Base-by-base conservation (phyloP, 2,797 vertebrate genomes). In the Naso thynnoides region DNA sequence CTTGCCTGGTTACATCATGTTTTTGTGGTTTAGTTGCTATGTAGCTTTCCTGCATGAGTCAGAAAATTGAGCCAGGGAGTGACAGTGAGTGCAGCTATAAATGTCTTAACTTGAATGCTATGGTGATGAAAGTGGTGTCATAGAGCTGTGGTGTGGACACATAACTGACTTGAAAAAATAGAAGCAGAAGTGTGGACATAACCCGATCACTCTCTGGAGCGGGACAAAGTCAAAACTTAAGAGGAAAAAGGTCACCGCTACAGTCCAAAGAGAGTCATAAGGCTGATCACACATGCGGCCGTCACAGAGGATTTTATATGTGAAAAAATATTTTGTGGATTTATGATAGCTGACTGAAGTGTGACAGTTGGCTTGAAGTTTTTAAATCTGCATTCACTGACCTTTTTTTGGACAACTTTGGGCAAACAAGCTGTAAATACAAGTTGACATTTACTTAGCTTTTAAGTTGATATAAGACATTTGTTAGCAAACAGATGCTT, bases 151-250 rank as follows among this genome's bases (percentile, higher is more conserved):
- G 29, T 48, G 29, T 58, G 76, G 76, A 85, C 39, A 61, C 41
- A 57, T 44, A 18, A 23, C 39, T 58, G 58, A 71, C 67, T 60
- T 76, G 21, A 79, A 71, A 88, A 53, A 88, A 73, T 44, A 58
- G 48, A 79, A 70, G 73, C 56, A 78, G 26, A 72, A 85, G 56
- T 64, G 78, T 61, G 59, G 54, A 73, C 52, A 79, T 68, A 78
- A 81, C 42, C 50, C 18, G 54, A 52, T 63, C 15, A 18, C 75
- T 36, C 72, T 70, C 77, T 72, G 42, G 78, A 71, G 79, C 21
- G 18, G 15, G 19, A 73, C 83, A 44, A 78, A 83, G 73, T 70
- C 52, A 73, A 61, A 60, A 73, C 58, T 62, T 57, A 63, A 18
- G 49, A 29, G 27, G 56, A 53, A 48, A 62, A 80, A 80, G 45